Conservation (phyloP, 2,888 invertebrate species). For the Drosophila rubida region DNA sequence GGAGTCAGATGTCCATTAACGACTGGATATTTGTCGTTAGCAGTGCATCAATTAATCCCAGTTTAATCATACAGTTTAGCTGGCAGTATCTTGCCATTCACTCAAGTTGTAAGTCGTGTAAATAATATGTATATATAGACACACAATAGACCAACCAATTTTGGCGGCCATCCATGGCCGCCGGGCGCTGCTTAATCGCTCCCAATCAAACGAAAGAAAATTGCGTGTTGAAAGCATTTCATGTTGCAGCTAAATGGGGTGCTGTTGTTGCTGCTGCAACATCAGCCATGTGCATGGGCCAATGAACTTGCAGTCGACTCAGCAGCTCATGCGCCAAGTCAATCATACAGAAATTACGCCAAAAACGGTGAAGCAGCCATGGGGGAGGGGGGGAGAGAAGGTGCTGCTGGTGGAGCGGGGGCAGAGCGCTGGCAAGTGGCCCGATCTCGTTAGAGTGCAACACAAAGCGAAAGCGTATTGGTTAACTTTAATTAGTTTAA, state of each 20-base stretch:
- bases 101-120: slow-evolving; percentile 6
- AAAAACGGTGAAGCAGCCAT: slow-evolving; percentile 6
- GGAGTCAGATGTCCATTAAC: slow-evolving; percentile 7
- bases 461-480: slow-evolving; percentile 72
- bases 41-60: slow-evolving; percentile 3
- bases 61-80: not conserved
- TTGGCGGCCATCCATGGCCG: slow-evolving; percentile 9
- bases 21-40: slow-evolving; percentile 6
- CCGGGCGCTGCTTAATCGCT: slow-evolving; percentile 21
- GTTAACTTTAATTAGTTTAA: slow-evolving; percentile 74
- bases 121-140: not conserved
- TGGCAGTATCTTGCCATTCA: slow-evolving; percentile 4
- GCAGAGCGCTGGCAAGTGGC: slow-evolving; percentile 30
- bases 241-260: slow-evolving; percentile 39
- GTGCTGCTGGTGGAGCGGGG: not conserved
- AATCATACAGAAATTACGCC: slow-evolving; percentile 50
- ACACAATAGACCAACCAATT: slow-evolving; percentile 10
- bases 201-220: slow-evolving; percentile 33
- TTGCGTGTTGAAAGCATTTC: slow-evolving; percentile 68
- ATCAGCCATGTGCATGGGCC: slow-evolving; percentile 18
- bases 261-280: slow-evolving; percentile 1
- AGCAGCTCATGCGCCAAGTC: slow-evolving; percentile 44
- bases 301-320: slow-evolving; percentile 54
- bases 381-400: not conserved
- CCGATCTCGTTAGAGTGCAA: slow-evolving; percentile 18